Base-by-base conservation (phyloP, 2,797 vertebrate genomes). In the Otus scops region DNA sequence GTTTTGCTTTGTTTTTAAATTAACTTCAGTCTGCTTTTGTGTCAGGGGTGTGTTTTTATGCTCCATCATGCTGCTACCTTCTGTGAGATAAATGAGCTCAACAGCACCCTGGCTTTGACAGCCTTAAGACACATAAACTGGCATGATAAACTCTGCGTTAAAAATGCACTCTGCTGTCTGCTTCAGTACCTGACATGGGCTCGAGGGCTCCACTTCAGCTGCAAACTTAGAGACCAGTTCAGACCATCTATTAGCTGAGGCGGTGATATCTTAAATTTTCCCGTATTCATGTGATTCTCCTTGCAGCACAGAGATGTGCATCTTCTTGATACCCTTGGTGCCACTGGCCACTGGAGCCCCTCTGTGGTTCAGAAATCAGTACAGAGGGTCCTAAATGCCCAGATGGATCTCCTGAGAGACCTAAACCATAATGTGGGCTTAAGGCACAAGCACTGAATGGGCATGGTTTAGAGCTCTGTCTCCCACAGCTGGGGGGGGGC, bases 1-100 rank as follows among this genome's bases (percentile, higher is more conserved):
- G 96, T 95, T 96, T 86, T 84, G 88, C 86, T 93, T 87, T 88
- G 86, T 87, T 94, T 96, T 87, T 63, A 93, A 93, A 96, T 97
- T 95, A 89, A 87, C 75, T 93, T 81, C 81, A 87, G 77, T 59
- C 86, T 95, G 74, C 60, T 83, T 94, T 95, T 82, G 74, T 94
- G 91, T 90, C 89, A 79, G 38, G 43, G 59, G 21, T 85, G 36
- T 68, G 50, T 30, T 85, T 89, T 92, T 83, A 92, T 67, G 64
- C 57, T 79, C 53, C 77, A 74, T 88, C 88, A 41, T 88, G 70
- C 60, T 81, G 67, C 89, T 7, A 39, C 81, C 80, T 95, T 92
- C 85, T 94, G 75, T 24, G 84, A 91, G 85, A 91, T 60, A 45
- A 88, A 81, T 22, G n/a, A 73, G 41, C 21, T 85, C 64, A 67